A percentile compares a stretch with the other conserved stretches of the same genome.
Conservation (phyloP, 2,113 vertebrate species). For the Arizona elegans region DNA sequence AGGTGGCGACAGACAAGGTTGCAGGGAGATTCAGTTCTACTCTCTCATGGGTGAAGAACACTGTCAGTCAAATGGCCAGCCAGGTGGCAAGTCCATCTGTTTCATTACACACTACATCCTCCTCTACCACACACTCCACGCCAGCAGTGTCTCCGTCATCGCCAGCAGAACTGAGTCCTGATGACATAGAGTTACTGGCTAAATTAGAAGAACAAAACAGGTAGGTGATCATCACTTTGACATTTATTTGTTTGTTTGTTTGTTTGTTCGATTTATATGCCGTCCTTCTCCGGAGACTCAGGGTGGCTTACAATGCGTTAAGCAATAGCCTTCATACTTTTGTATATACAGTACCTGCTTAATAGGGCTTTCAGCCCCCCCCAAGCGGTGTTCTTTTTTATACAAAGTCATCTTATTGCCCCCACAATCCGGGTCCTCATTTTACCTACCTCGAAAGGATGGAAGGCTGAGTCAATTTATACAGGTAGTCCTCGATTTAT, state of each 20-base stretch:
- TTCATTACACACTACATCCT: slow-evolving; percentile 85
- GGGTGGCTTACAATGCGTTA: too few species aligned
- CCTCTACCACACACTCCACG: slow-evolving; percentile 86
- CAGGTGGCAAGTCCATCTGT: slow-evolving; percentile 92
- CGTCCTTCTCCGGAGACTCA: too few species aligned
- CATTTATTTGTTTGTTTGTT: not conserved
- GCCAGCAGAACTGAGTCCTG: slow-evolving; percentile 86
- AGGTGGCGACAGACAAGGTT: slow-evolving; percentile 99
- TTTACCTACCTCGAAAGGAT: too few species aligned
- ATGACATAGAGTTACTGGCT: slow-evolving; percentile 90
- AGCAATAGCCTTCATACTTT: too few species aligned
- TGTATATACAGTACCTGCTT: too few species aligned
- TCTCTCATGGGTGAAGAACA: slow-evolving; percentile 99
- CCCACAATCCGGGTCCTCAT: too few species aligned
- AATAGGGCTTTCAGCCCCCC: too few species aligned
- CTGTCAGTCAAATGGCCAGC: slow-evolving; percentile 99
- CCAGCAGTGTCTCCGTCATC: slow-evolving; percentile 83
- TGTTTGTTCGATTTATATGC: too few species aligned
- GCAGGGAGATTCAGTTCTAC: slow-evolving; percentile 98
- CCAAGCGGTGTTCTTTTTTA: too few species aligned
- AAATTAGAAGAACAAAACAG: slow-evolving; percentile 98
- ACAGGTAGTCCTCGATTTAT: too few species aligned
- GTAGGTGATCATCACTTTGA: slow-evolving; percentile 63
- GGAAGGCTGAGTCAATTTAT: not conserved
- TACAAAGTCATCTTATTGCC: too few species aligned